Conservation (phyloP, 2,113 vertebrate species). For the Bagarius yarrelli region DNA sequence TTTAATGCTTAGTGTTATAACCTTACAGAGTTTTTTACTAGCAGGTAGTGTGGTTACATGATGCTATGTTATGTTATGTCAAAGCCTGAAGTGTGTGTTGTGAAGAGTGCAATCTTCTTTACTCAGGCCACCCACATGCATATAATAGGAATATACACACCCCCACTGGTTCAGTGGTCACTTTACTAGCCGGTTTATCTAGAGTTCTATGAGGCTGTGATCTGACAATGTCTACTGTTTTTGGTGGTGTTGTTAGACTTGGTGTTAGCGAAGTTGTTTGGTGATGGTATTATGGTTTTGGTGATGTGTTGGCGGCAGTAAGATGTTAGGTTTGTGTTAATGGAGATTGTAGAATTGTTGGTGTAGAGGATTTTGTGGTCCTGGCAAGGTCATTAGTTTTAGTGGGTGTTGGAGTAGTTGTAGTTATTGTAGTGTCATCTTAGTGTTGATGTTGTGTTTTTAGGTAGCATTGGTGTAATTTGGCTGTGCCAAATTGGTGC, state of each 20-base stretch:
- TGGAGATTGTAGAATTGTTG: not conserved
- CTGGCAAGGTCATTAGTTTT: not conserved
- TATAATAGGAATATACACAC: conserved; percentile 30
- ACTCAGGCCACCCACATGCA: conserved; percentile 32
- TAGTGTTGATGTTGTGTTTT: not conserved
- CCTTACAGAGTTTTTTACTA: not conserved
- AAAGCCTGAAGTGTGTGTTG: not conserved
- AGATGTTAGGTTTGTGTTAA: not conserved
- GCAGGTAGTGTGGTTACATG: not conserved
- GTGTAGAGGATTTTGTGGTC: too few relatives aligned
- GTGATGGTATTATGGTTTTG: not conserved
- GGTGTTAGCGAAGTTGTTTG: not conserved
- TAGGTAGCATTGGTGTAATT: not conserved
- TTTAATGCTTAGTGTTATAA: not conserved
- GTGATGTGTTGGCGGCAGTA: not conserved
- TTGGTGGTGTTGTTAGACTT: not conserved
- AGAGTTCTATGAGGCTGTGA: not conserved
- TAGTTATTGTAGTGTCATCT: not conserved
- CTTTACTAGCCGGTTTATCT: not conserved
- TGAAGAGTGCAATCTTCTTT: conserved; percentile 23
- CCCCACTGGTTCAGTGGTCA: conserved; percentile 5
- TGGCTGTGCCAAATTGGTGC: not conserved
- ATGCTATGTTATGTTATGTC: conserved; percentile 20
- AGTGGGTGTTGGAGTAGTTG: not conserved
- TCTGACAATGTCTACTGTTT: not conserved